Base-by-base conservation (phyloP, 2,888 invertebrate genomes). In the Tanytarsus gracilentus region DNA sequence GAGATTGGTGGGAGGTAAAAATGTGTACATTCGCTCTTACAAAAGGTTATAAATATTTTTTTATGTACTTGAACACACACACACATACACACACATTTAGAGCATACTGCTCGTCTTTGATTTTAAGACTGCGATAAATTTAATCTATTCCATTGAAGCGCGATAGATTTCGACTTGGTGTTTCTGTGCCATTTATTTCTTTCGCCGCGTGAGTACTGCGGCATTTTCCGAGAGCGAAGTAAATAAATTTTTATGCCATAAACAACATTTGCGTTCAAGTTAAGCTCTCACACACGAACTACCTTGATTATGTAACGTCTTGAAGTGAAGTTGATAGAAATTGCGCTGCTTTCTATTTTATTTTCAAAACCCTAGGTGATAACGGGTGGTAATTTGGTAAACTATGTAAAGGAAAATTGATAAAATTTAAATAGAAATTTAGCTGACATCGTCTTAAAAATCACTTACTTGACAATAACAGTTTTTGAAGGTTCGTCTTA, bases 211-310 rank as follows among this genome's bases (percentile, higher is more conserved):
- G 27, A 8, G 9, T 6, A 8, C 49, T n/a, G 16, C 27, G 27
- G 27, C 49, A 49, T 25, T 49, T 49, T 49, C 27, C 27, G 23
- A 33, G 36, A 33, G 21, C 40, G 27, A 27, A 56, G 55, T 56
- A 40, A 56, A 56, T 56, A 56, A 56, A 56, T 56, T 56, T 56
- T 16, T 56, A 14, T 36, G 40, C 40, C 40, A 56, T 56, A 56
- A 56, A 56, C 27, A 40, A 53, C 53, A 53, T 53, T 49, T 49
- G 49, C 18, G 40, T 3, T 33, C 44, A 23, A 18, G 44, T 44
- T 44, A 44, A 44, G 44, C 44, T 44, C 49, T 49, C 49, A 53
- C 53, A 53, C 53, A 53, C 53, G 53, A 53, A 53, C 25, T 33
- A 29, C 25, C 53, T 53, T 51, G n/a, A n/a, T 51, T 51, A 51